Evolutionary conservation across 2,888 invertebrate genomes (phyloP), one percentile per base, ranked within the genome.

Genomic region (Zygaena filipendulae): DNA sequence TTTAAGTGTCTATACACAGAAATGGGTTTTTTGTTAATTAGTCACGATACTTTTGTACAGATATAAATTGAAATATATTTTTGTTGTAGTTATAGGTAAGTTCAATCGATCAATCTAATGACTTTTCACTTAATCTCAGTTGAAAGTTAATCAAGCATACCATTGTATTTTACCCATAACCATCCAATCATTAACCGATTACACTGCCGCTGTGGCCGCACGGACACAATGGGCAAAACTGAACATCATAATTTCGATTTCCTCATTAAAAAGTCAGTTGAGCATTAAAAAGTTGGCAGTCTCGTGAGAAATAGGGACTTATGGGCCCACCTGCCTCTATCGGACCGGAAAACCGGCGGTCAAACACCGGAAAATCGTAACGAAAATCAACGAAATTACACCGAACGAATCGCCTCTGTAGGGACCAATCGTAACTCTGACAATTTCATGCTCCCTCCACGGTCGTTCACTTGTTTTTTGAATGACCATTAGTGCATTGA

Each of bases 321-420:
- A 52, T 51, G 46, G 48, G 43, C 43, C 55, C 72, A 75, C 72
- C 75, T 74, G 75, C 62, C 55, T 46, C 61, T 53, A 68, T 43
- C 59, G 54, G 54, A 75, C 64, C 75, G 71, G 70, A 68, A 75
- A 75, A 68, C 51, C 51, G 52, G 61, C 63, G 66, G 42, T 57
- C 72, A 69, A 75, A 69, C 64, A 69, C 55, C 75, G 72, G 71
- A 75, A 77, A 75, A 79, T 75, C 69, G 59, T 52, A n/a, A 59
- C 58, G 69, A 71, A 72, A 70, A 62, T 69, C 68, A 46, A 63
- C 64, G 57, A 71, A 72, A 71, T 71, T 66, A 54, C 55, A 56
- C 60, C 54, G 61, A 64, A 62, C 59, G 59, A 67, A 62, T 61
- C 61, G 58, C 42, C 54, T 55, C 53, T 60, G 49, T 45, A 53